These are phyloP conservation scores for Microtus ochrogaster DNA, from an alignment of 2,113 vertebrate species.

Conservation along the genomic window DNA sequence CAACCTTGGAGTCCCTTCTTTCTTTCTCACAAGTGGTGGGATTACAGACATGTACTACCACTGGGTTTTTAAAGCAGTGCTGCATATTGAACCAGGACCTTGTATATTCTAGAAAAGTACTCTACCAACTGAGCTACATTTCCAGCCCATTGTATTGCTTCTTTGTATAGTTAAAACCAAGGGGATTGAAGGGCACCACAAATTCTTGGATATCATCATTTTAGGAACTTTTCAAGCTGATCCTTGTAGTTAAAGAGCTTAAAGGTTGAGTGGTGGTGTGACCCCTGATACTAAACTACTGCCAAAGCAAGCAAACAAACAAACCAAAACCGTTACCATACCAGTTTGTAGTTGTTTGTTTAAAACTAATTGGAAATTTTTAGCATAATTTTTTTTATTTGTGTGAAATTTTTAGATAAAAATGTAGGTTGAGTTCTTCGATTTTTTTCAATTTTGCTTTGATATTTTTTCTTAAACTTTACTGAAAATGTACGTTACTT, in stretches of 20 bases:
- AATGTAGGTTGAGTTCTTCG: not conserved
- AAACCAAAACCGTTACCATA: not conserved
- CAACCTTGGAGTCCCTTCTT: not conserved
- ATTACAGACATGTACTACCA: not conserved
- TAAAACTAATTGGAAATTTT: conserved; percentile 45
- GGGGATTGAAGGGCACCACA: conserved; percentile 17
- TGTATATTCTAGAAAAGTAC: not conserved
- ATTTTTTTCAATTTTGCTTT: not conserved
- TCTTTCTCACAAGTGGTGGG: not conserved
- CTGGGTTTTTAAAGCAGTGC: not conserved
- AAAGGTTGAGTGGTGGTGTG: conserved; percentile 23
- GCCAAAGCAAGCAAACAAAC: not conserved
- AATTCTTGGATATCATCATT: conserved; percentile 9
- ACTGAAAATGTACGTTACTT: not conserved
- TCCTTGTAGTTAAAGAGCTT: conserved; percentile 13
- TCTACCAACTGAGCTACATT: not conserved
- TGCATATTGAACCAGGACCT: not conserved
- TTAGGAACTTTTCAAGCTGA: conserved; percentile 52
- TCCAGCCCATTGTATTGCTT: not conserved
- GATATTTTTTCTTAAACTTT: not conserved
- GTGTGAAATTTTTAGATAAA: not conserved
- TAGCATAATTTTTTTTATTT: not conserved
- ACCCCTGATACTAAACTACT: not conserved
- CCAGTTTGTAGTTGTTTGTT: not conserved
- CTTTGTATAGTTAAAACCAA: conserved; percentile 18